phyloP scores from a whole-genome alignment of 2,888 invertebrate species.

The Aporophyla lueneburgensis region DNA sequence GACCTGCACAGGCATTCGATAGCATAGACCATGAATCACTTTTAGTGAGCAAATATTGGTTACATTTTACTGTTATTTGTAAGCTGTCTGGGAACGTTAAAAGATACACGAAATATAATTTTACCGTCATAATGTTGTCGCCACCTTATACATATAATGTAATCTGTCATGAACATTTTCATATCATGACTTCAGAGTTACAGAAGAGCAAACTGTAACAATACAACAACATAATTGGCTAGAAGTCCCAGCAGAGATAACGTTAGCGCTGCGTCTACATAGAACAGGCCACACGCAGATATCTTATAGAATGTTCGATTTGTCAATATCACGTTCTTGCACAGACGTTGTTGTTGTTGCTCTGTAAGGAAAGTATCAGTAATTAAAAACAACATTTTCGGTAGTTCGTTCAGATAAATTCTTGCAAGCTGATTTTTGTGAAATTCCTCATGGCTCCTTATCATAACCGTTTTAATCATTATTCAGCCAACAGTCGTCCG shows the following conservation, averaged over 20 bases:
- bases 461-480: no score
- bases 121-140: background rate
- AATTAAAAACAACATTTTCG: no score
- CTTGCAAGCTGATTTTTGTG: no score
- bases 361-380: background rate
- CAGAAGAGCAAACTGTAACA: constrained; percentile 27
- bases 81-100: background rate
- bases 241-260: constrained; percentile 15
- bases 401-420: no score
- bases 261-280: constrained; percentile 7
- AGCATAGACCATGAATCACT: no score
- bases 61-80: background rate
- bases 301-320: constrained; percentile 13
- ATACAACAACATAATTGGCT: constrained; percentile 18
- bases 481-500: no score
- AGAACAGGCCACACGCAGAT: constrained; percentile 16
- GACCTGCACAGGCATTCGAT: no score
- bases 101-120: background rate
- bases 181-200: background rate
- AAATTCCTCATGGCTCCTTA: no score
- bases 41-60: background rate
- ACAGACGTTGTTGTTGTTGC: constrained; percentile 9
- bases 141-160: background rate
- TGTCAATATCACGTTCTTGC: constrained; percentile 10
- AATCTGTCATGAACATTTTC: background rate